Conservation (phyloP, 2,797 vertebrate genomes). For the Catharus ustulatus region DNA sequence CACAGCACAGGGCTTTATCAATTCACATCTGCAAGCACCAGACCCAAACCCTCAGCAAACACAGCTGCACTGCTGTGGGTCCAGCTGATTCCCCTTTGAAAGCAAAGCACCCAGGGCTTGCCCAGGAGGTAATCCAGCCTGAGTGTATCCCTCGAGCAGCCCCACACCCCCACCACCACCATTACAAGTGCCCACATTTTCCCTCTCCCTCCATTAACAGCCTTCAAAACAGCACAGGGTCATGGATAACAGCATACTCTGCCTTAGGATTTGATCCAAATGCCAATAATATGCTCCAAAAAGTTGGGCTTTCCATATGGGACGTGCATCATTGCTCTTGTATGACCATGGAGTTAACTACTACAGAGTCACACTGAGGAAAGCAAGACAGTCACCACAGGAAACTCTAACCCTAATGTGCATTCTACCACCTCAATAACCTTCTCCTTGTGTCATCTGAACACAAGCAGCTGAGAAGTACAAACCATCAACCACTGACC, state of each 20-base stretch:
- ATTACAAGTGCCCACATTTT: too few relatives aligned
- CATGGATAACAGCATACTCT: fast-evolving
- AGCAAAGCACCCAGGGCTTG: neutral
- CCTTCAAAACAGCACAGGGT: neutral
- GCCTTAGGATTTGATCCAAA: neutral
- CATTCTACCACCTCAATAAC: neutral
- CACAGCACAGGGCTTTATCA: fast-evolving
- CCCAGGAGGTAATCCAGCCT: neutral
- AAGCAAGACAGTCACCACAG: neutral
- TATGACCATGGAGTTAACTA: fast-evolving
- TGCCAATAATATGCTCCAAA: neutral
- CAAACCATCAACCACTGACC: neutral
- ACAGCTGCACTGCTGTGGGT: neutral
- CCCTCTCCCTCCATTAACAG: neutral
- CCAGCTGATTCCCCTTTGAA: neutral
- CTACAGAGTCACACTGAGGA: neutral
- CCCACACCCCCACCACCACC: neutral
- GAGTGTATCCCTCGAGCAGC: fast-evolving
- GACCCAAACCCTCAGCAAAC: neutral
- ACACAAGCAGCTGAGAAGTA: neutral
- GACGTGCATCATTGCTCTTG: neutral
- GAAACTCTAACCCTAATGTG: neutral
- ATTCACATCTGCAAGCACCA: neutral
- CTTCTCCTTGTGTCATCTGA: neutral
- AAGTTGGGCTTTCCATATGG: neutral